Base-by-base conservation (phyloP, 1,140 invertebrate species). In the Caenorhabditis latens region DNA sequence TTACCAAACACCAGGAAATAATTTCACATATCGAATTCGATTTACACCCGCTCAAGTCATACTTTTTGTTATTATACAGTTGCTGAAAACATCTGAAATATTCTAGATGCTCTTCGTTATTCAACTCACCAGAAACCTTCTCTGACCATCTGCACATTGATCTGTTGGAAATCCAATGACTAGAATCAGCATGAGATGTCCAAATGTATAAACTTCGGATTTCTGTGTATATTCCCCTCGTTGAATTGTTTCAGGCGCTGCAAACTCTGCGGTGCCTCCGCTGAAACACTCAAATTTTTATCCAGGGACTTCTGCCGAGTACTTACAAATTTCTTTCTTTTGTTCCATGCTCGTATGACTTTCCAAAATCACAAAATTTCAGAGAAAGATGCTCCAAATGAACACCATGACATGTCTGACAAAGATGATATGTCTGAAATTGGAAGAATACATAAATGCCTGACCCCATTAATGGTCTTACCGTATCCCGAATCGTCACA, bases 281-380 rank as follows among this genome's bases (percentile, higher is more conserved):
- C 71, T 79, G 46, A 79, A 79, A 79, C 5, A 19, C 32, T 32
- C 32, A 19, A 0, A 2, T 11, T 50, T 13, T 13, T 14, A 3
- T 21, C n/a, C 9, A 79, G 46, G 42, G 19, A 65, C 1, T 4
- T 2, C 2, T 2, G n/a, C n/a, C n/a, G n/a, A n/a, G n/a, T n/a
- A 32, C 71, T 24, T 24, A 79, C 71, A 19, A 79, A 32, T 32
- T 32, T 50, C 8, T 24, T n/a, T 46, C n/a, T 50, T 50, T 79
- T 4, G 43, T 24, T 21, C 11, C 11, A 24, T 79, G 71, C 40
- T 48, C 71, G 13, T 14, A 21, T 7, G 71, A 50, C 71, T 53
- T 79, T 79, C 71, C 71, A 24, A 79, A 79, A 42, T 79, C 71
- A n/a, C 71, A 79, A 16, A 79, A 13, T 50, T 79, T 79, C 46